Percentiles rank a stretch among this genome's conserved stretches.
Conservation (phyloP, 2,888 invertebrate genomes). For the Drosophila greeni region DNA sequence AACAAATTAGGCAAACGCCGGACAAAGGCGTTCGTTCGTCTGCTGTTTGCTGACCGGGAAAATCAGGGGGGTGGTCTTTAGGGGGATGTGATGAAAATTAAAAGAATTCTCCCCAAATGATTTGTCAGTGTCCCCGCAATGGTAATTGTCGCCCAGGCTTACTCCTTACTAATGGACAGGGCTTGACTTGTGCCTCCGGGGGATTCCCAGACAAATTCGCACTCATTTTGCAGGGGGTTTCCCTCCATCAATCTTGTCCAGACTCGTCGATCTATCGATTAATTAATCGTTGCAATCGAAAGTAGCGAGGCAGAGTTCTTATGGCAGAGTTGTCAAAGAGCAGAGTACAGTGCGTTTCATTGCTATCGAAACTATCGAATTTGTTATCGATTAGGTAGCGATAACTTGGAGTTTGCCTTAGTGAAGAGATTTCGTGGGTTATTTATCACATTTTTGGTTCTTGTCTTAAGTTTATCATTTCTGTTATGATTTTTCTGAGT, state of each 20-base stretch:
- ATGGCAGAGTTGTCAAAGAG: no score
- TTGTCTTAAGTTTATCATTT: neutral
- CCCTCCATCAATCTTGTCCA: conserved; percentile 11
- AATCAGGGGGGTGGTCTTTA: neutral
- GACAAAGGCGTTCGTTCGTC: conserved; percentile 63
- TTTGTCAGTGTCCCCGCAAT: conserved; percentile 50
- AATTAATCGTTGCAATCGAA: conserved; percentile 18
- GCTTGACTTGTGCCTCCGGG: conserved; percentile 28
- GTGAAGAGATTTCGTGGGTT: no score
- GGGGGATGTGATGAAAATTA: conserved; percentile 15
- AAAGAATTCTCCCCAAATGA: conserved; percentile 55
- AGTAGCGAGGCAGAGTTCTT: no score
- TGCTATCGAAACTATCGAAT: neutral
- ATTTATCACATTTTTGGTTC: neutral
- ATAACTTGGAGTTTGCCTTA: neutral
- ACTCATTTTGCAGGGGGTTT: neutral
- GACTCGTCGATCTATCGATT: conserved; percentile 6
- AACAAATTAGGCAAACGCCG: conserved; percentile 69
- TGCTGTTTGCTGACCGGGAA: conserved; percentile 47
- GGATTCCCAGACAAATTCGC: conserved; percentile 27
- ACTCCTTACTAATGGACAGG: conserved; percentile 6
- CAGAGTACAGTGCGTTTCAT: conserved; percentile 22
- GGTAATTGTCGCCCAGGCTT: conserved; percentile 30
- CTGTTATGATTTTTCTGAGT: neutral
- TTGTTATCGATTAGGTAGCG: accelerated